A percentile compares a stretch with the other conserved stretches of the same genome.
Evolutionary conservation across 2,888 invertebrate genomes (phyloP).

Genomic region (Heliconius ethilla): DNA sequence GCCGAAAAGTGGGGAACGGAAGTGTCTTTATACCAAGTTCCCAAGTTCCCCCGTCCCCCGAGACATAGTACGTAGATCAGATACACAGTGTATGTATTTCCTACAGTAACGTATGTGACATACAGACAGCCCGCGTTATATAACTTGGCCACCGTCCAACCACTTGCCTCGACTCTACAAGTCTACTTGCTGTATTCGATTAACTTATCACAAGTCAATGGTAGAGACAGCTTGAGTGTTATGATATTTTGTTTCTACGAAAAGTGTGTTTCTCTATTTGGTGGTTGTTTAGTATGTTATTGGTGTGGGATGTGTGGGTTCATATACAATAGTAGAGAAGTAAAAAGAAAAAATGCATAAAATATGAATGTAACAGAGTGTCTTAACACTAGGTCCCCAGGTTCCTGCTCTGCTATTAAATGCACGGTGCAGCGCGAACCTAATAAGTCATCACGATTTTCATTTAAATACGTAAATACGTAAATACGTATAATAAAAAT

Average conservation of each 20-base stretch:
- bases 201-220: conserved; percentile 16
- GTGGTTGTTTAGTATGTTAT: too few species aligned
- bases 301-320: too few species aligned
- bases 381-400: too few species aligned
- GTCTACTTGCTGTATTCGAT: conserved; percentile 23
- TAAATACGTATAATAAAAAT: too few species aligned
- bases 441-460: too few species aligned
- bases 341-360: too few species aligned
- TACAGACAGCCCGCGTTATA: conserved; percentile 10
- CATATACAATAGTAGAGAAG: too few species aligned
- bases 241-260: not conserved
- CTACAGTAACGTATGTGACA: not conserved
- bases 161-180: conserved; percentile 36
- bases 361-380: too few species aligned
- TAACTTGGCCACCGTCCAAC: conserved; percentile 32
- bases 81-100: not conserved
- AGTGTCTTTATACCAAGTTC: not conserved
- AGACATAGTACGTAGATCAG: not conserved
- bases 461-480: too few species aligned
- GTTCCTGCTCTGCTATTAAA: too few species aligned
- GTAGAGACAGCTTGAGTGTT: not conserved
- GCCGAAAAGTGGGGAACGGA: not conserved
- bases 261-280: not conserved
- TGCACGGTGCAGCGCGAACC: too few species aligned
- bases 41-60: not conserved